phyloP scores from a whole-genome alignment of 2,888 invertebrate genomes.

The Trichogramma evanescens region DNA sequence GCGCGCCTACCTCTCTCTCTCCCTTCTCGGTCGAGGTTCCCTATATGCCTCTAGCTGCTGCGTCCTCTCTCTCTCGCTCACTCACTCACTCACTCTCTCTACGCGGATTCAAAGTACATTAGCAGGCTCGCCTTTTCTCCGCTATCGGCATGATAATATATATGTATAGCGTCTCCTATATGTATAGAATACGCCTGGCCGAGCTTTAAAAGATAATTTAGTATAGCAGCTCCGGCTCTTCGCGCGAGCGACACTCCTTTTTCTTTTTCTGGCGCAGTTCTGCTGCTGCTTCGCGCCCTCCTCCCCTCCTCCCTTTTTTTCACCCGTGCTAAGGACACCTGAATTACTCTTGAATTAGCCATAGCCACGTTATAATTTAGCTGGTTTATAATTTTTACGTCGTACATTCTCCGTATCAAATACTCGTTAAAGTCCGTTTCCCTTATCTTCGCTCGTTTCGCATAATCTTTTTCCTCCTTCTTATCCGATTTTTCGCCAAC shows the following conservation, averaged over 20 bases:
- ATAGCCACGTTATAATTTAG: constrained; percentile 8
- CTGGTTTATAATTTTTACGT: neutral
- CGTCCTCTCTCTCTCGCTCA: too few relatives aligned
- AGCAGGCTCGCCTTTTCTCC: constrained; percentile 16
- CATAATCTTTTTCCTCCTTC: too few relatives aligned
- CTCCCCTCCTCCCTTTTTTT: neutral
- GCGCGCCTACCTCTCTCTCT: constrained; percentile 12
- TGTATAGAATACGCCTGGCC: neutral
- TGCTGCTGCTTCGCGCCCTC: neutral
- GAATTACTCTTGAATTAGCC: constrained; percentile 15
- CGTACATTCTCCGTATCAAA: too few relatives aligned
- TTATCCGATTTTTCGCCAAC: too few relatives aligned
- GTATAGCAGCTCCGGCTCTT: neutral
- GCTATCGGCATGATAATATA: constrained; percentile 15
- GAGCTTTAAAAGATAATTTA: constrained; percentile 20
- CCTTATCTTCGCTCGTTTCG: too few relatives aligned
- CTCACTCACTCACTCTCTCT: neutral
- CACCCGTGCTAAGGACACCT: neutral
- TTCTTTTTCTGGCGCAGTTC: neutral
- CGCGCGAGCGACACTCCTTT: neutral
- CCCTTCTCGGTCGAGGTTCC: constrained; percentile 11
- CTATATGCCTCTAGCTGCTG: constrained; percentile 9
- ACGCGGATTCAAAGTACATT: constrained; percentile 29
- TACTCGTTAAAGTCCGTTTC: too few relatives aligned
- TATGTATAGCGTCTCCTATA: neutral